Conservation (phyloP, 53 echinoderm and acorn worm genomes). For the Crossaster papposus region DNA sequence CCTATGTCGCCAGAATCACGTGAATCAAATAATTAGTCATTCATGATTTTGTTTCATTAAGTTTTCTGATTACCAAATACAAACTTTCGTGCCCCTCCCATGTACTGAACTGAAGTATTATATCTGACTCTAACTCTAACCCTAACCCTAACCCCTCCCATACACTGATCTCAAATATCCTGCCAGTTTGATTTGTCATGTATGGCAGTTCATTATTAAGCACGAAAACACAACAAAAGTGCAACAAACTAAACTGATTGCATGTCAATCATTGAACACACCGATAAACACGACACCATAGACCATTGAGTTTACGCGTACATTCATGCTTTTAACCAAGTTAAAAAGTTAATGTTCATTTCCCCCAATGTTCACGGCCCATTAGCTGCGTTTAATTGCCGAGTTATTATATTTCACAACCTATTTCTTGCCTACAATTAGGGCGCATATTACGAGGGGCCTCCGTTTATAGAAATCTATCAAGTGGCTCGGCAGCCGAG, state of each 20-base stretch:
- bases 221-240: not conserved
- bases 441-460: slow-evolving; percentile 26
- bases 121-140: too few species aligned
- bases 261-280: slow-evolving; percentile 9
- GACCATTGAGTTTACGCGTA: too few species aligned
- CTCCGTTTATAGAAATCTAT: not conserved
- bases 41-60: too few species aligned
- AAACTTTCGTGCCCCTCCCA: too few species aligned
- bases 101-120: too few species aligned
- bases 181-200: too few species aligned
- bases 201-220: too few species aligned
- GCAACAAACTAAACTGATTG: not conserved
- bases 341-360: slow-evolving; percentile 1
- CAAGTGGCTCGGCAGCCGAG: slow-evolving; percentile 38
- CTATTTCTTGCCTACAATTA: slow-evolving; percentile 31
- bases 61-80: too few species aligned
- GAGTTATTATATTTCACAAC: slow-evolving; percentile 45
- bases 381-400: slow-evolving; percentile 41
- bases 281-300: slow-evolving; percentile 2
- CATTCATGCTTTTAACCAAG: slow-evolving; percentile 25
- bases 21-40: too few species aligned
- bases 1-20: too few species aligned
- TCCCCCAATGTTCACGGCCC: slow-evolving; percentile 25
- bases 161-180: too few species aligned
- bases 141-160: too few species aligned